Conservation (phyloP, 2,797 vertebrate species). For the Sebastes jordani region DNA sequence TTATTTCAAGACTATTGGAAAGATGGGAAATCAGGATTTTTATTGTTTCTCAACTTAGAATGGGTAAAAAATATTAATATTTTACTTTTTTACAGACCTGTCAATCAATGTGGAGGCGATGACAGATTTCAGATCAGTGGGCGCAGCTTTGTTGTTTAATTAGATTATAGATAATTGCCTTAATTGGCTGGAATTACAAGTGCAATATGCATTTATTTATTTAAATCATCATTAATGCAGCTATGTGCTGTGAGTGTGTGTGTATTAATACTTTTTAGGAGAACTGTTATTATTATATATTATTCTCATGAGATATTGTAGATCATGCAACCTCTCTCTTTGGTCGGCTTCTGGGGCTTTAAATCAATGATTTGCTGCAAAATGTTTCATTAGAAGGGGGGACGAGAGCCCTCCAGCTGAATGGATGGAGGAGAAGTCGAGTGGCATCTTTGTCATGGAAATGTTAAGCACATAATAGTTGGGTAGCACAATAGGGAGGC, state of each 20-base stretch:
- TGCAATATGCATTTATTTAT: not conserved
- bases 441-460: constrained; percentile 99
- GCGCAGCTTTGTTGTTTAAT: not conserved
- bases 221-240: not conserved
- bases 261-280: not conserved
- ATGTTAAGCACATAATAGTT: constrained; percentile 99
- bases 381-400: constrained; percentile 94
- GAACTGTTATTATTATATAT: not conserved
- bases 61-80: not conserved
- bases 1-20: not conserved
- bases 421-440: constrained; percentile 99
- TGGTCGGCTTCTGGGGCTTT: constrained; percentile 75
- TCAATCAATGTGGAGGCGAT: not conserved
- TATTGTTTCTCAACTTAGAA: not conserved
- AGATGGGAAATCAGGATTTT: not conserved
- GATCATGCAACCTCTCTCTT: constrained; percentile 7
- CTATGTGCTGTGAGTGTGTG: not conserved
- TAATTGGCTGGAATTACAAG: not conserved
- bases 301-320: constrained; percentile 3
- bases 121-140: not conserved
- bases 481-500: constrained; percentile 94
- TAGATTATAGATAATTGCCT: not conserved
- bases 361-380: constrained; percentile 96
- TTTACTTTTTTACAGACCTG: no score
- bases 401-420: constrained; percentile 93